Base-by-base conservation (phyloP, 2,113 vertebrate species). In the Anoura caudifer region DNA sequence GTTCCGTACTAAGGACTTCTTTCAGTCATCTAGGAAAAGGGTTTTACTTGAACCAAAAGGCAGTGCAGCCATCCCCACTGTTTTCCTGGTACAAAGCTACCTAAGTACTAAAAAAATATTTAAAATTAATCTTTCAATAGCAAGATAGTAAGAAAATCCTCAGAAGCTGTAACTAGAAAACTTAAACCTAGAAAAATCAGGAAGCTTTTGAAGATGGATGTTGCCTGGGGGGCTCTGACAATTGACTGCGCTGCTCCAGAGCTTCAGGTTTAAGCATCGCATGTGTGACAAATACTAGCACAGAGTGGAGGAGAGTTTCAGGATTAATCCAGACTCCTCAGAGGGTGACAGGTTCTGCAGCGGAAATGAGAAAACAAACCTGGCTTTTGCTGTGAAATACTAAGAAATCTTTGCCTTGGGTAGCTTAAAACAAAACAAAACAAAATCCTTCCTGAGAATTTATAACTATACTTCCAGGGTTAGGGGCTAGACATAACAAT, bases 401-500 rank as follows among this genome's bases (percentile, higher is more conserved):
- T 91, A 87, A 92, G 70, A 11, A 80, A 84, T 80, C 3, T 70
- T 96, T 87, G 36, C 31, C 38, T 65, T 38, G 26, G 50, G 63
- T 83, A 24, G 5, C 75, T 82, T 75, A 10, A 67, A 41, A 41
- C 2, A 72, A 90, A 54, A 54, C 5, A 45, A 47, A 81, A 86
- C 3, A 52, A 50, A 77, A 10, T 3, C 5, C 87, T 59, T 81
- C 31, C 33, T 85, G 65, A 95, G 81, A 92, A 85, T 95, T 87
- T 33, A 47, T 79, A 92, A 72, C 41, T n/a, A 67, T 73, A 24
- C 7, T 81, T 81, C 28, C 76, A 75, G 38, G 28, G 24, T 72
- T 69, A 76, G 28, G 4, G 19, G 65, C 43, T 93, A 92, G 52
- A 95, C 93, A 81, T 67, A 91, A 94, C 20, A 81, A 22, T 95